phyloP scores from a whole-genome alignment of 2,797 vertebrate genomes.

The Staurois parvus region DNA sequence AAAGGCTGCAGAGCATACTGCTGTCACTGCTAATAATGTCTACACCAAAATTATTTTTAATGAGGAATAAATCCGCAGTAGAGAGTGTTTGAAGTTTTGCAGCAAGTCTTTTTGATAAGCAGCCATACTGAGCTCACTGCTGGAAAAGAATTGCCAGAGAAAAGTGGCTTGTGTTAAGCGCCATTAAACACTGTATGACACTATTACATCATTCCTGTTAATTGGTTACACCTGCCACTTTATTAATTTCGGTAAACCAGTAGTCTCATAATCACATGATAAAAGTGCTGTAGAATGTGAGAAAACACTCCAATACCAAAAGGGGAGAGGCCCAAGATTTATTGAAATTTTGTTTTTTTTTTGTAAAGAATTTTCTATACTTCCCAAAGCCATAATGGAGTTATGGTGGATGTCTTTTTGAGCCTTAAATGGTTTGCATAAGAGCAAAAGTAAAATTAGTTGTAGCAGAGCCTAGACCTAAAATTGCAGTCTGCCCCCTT shows the following conservation, averaged over 20 bases:
- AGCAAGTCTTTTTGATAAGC: slow-evolving; percentile 66
- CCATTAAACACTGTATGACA: slow-evolving; percentile 69
- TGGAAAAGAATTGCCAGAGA: slow-evolving; percentile 67
- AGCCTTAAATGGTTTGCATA: no score
- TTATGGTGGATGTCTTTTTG: no score
- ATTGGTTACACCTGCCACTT: slow-evolving; percentile 88
- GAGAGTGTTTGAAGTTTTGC: slow-evolving; percentile 70
- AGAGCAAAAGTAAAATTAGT: no score
- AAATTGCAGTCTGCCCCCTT: no score
- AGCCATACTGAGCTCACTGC: slow-evolving; percentile 70
- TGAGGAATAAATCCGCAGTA: slow-evolving; percentile 70
- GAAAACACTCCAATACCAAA: slow-evolving; percentile 65
- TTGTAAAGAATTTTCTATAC: slow-evolving; percentile 64
- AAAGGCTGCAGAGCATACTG: slow-evolving; percentile 64
- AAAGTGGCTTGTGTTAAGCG: slow-evolving; percentile 64
- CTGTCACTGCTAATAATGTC: slow-evolving; percentile 70
- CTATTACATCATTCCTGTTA: slow-evolving; percentile 73
- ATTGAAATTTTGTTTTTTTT: no score
- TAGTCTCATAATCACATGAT: slow-evolving; percentile 70
- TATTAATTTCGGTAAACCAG: slow-evolving; percentile 80
- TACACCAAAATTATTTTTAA: slow-evolving; percentile 71
- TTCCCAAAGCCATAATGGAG: not conserved
- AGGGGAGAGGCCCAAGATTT: not conserved
- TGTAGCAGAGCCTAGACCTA: no score
- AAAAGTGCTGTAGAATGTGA: slow-evolving; percentile 76